Evolutionary conservation across 2,888 invertebrate species (phyloP).

Genomic region (Eurytoma adleriae): DNA sequence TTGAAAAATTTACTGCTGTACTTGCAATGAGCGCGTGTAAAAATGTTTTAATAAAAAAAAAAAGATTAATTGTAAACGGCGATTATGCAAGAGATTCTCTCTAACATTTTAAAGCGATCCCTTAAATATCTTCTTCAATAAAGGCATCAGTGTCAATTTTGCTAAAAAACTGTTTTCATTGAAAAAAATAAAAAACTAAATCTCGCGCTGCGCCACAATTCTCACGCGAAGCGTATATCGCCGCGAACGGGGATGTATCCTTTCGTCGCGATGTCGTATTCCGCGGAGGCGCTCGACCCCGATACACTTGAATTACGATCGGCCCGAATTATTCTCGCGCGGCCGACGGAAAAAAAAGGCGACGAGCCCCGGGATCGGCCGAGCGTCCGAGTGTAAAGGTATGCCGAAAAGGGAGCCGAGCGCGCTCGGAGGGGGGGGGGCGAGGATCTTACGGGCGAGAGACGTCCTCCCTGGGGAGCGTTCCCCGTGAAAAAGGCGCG

Average conservation of each 20-base stretch:
- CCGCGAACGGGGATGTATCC: too few species aligned
- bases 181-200: not conserved
- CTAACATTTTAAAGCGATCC: too few species aligned
- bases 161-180: too few species aligned
- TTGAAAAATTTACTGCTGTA: too few species aligned
- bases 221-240: too few species aligned
- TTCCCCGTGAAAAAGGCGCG: slow-evolving; percentile 11
- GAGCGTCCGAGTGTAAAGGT: slow-evolving; percentile 74
- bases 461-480: slow-evolving; percentile 57
- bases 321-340: slow-evolving; percentile 60
- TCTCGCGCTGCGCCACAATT: not conserved
- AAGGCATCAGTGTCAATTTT: too few species aligned
- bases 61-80: too few species aligned
- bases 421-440: not conserved
- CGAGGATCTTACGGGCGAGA: slow-evolving; percentile 49
- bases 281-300: slow-evolving; percentile 46
- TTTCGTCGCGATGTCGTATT: slow-evolving; percentile 15
- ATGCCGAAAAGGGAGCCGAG: slow-evolving; percentile 64
- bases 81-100: too few species aligned
- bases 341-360: slow-evolving; percentile 50
- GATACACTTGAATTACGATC: slow-evolving; percentile 59
- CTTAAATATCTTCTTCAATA: too few species aligned
- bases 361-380: slow-evolving; percentile 64
- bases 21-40: too few species aligned
- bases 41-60: too few species aligned